Evolutionary conservation across 2,888 invertebrate genomes (phyloP).

Genomic region (Volucella inanis): DNA sequence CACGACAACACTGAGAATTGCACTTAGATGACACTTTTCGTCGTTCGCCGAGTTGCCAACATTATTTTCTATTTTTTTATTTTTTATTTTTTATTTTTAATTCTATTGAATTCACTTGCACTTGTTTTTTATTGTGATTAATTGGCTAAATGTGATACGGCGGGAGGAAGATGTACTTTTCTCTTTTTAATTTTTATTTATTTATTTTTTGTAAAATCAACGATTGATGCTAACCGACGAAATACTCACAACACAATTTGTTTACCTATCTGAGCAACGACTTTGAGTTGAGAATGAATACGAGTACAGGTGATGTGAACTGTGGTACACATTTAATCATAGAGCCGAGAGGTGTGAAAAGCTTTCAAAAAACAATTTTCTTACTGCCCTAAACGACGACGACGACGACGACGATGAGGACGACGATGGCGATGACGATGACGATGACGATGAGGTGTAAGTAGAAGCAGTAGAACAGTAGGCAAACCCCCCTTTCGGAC

Average conservation of each 20-base stretch:
- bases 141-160: too few relatives aligned
- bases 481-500: slow-evolving; percentile 33
- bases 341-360: slow-evolving; percentile 67
- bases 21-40: slow-evolving; percentile 61
- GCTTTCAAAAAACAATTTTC: slow-evolving; percentile 70
- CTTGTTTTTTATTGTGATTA: slow-evolving; percentile 40
- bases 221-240: slow-evolving; percentile 52
- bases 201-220: slow-evolving; percentile 3
- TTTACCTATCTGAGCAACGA: slow-evolving; percentile 52
- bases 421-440: slow-evolving; percentile 20
- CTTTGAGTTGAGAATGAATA: neutral
- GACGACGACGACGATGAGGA: slow-evolving; percentile 22
- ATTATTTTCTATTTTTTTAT: slow-evolving; percentile 31
- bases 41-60: slow-evolving; percentile 77
- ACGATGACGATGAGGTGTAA: slow-evolving; percentile 11
- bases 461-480: neutral
- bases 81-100: slow-evolving; percentile 17
- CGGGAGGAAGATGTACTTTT: slow-evolving; percentile 14
- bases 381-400: slow-evolving; percentile 52
- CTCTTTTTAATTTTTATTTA: slow-evolving; percentile 17
- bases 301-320: neutral
- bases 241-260: slow-evolving; percentile 65
- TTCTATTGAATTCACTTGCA: slow-evolving; percentile 31
- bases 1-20: slow-evolving; percentile 57
- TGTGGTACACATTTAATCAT: slow-evolving; percentile 56